phyloP scores from a whole-genome alignment of 2,113 vertebrate genomes.

The Felis catus region F.catus_Fca126_mat1.0 CM031413.1:12824001-12824500 shows the following conservation, averaged over 20 bases:
- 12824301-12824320: not conserved
- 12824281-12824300: not conserved
- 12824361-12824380: not conserved
- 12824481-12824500: too few relatives aligned
- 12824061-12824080: fast-evolving
- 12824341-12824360: not conserved
- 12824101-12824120: not conserved
- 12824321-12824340: not conserved
- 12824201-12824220: not conserved
- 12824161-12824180: not conserved
- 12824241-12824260: not conserved
- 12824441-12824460: not conserved
- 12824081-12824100: not conserved
- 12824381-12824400: not conserved
- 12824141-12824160: not conserved
- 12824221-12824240: not conserved
- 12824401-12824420: not conserved
- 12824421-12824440: not conserved
- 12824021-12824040: conserved; percentile 92
- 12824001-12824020: conserved; percentile 96
- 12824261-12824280: not conserved
- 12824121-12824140: not conserved
- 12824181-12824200: not conserved
- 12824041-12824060: fast-evolving
- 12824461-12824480: fast-evolving